Base-by-base conservation (phyloP, 2,797 vertebrate species). In the Dallia pectoralis region DNA sequence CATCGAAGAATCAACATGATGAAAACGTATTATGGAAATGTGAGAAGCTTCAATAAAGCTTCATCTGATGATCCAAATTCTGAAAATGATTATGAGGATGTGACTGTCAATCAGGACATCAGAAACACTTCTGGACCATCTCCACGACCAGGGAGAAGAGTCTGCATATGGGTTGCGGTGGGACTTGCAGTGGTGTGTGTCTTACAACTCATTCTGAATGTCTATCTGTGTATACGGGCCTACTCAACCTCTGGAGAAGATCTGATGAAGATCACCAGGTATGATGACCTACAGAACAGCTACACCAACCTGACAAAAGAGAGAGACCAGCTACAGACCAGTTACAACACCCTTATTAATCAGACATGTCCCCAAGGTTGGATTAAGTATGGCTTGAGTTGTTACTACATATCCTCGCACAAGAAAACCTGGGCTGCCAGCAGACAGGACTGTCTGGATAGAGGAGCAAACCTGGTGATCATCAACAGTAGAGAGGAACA, bases 401-500 rank as follows among this genome's bases (percentile, higher is more conserved):
- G 53, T 59, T 59, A 59, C 11, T 59, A 25, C 22, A 59, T 59
- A 3, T 59, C 53, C 53, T 0, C 22, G 25, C n/a, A 8, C 9
- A 12, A 9, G 3, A 59, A 59, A 59, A 59, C 11, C 53, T 59
- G 53, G 53, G 12, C n/a, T 14, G 53, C 9, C 8, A 59, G 53
- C 22, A 59, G 53, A 59, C 53, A 59, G 53, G 53, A 59, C 22
- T 59, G 53, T 25, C 22, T 59, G 53, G 53, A 59, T 25, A 59
- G 53, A 59, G 22, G 22, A 59, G 53, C n/a, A 59, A 8, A 59
- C 22, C 11, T 59, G 1, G 11, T 59, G 53, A 59, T 59, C 22
- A 59, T 59, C 11, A 59, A 59, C 53, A 59, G 53, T 22, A 59
- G 53, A 59, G 53, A 14, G 53, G 53, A 59, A 59, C 53, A 59